Conservation (phyloP, 1,140 invertebrate genomes). For the Formica exsecta region DNA sequence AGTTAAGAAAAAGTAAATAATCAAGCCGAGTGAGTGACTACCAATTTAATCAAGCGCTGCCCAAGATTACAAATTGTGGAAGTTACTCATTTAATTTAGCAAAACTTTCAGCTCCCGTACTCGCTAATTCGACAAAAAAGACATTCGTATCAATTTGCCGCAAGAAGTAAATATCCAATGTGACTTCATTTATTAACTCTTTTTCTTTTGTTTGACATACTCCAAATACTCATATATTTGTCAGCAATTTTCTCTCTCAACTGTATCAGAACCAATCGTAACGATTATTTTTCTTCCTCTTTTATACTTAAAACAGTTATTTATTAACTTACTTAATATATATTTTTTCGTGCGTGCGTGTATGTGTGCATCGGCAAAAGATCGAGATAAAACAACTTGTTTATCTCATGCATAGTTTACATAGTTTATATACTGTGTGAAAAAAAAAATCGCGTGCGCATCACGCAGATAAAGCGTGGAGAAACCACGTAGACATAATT, state of each 20-base stretch:
- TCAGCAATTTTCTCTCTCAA: background rate
- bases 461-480: slow-evolving; percentile 11
- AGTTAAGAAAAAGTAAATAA: slow-evolving; percentile 77
- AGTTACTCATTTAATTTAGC: slow-evolving; percentile 68
- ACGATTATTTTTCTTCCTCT: background rate
- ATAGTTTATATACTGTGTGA: background rate
- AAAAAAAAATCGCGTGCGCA: background rate
- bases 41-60: slow-evolving; percentile 73
- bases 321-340: background rate
- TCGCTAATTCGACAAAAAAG: slow-evolving; percentile 61
- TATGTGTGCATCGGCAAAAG: background rate
- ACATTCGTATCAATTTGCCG: slow-evolving; percentile 3
- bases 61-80: slow-evolving; percentile 71
- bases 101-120: slow-evolving; percentile 59
- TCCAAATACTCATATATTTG: background rate
- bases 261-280: background rate
- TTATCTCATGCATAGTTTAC: background rate
- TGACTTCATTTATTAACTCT: background rate
- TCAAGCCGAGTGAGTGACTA: slow-evolving; percentile 74
- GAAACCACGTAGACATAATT: slow-evolving; percentile 35
- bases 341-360: background rate
- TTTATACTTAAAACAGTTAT: background rate
- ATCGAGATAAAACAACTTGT: background rate
- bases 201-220: background rate
- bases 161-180: slow-evolving; percentile 42